Evolutionary conservation across 2,888 invertebrate species (phyloP), one percentile per base, ranked within the genome.

Genomic region (Spatulosminthurus flaviceps): DNA sequence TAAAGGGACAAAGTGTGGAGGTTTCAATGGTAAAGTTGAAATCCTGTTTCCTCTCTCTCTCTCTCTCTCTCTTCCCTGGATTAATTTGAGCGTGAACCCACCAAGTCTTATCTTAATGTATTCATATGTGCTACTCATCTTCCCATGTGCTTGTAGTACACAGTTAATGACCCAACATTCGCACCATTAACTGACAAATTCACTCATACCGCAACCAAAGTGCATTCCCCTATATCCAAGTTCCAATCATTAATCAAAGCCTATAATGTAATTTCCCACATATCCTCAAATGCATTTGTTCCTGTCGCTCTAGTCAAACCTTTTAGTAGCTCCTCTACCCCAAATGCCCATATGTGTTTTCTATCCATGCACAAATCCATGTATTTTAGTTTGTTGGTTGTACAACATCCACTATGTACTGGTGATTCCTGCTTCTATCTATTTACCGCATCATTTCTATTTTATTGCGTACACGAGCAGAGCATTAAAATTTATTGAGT

Each of bases 241-340:
- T 13, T 19, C 43, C 43, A 34, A 61, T 74, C 74, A 74, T 74
- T 74, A 74, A 74, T 74, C 74, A 74, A 51, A 51, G n/a, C 5
- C 1, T 51, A 13, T 51, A 51, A 51, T 51, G n/a, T n/a, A n/a
- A 51, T 51, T 51, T 51, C 51, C 51, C 51, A 51, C 51, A 51
- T 51, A 51, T 51, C 34, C 5, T 34, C 34, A 9, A 64, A 11
- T 67, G 28, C 28, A 28, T 19, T 28, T 19, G 19, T 29, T 28
- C 67, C 29, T 67, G 67, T 24, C 19, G 60, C 16, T 4, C 11
- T n/a, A 21, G 22, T 64, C 64, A 24, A 21, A 2, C 64, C 4
- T 34, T 4, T 34, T 9, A 9, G 34, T 34, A n/a, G n/a, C 34
- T 34, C 34, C 34, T 34, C n/a, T n/a, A n/a, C n/a, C n/a, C n/a